Evolutionary conservation across 2,797 vertebrate species (phyloP).

Genomic region (Cossypha niveicapilla): DNA sequence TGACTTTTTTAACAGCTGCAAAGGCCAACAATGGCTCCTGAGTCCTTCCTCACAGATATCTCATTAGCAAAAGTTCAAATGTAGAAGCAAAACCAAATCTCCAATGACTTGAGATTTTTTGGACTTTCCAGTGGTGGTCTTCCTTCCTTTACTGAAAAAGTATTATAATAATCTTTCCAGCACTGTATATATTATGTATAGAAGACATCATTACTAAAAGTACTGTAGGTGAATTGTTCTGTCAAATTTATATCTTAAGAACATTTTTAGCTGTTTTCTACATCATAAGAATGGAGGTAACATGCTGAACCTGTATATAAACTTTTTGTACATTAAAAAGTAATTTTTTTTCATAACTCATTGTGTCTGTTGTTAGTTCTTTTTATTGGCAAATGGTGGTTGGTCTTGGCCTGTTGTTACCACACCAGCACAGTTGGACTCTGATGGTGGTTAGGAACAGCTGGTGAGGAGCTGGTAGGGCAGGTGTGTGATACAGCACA

Average conservation of each 20-base stretch:
- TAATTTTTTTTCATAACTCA: conserved; percentile 81
- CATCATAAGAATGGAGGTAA: conserved; percentile 75
- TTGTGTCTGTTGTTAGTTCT: conserved; percentile 33
- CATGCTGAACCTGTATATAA: conserved; percentile 87
- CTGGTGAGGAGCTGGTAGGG: not conserved
- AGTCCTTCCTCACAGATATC: not conserved
- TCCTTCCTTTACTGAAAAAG: conserved; percentile 45
- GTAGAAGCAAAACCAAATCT: conserved; percentile 27
- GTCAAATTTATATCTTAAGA: conserved; percentile 77
- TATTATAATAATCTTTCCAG: conserved; percentile 49
- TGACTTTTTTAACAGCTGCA: not conserved
- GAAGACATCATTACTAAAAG: conserved; percentile 66
- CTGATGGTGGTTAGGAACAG: not conserved
- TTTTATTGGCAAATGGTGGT: not conserved
- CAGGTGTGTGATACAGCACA: not conserved
- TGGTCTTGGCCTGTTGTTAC: not conserved
- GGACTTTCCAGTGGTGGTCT: conserved; percentile 45
- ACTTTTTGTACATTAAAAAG: conserved; percentile 96
- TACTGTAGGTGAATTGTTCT: conserved; percentile 71
- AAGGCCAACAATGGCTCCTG: not conserved
- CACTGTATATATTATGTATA: conserved; percentile 75
- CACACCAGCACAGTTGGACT: not conserved
- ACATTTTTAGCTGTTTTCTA: conserved; percentile 82
- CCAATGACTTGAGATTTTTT: conserved; percentile 1
- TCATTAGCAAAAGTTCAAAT: not conserved